phyloP scores from a whole-genome alignment of 2,113 vertebrate genomes.

The Alouatta palliata region DNA sequence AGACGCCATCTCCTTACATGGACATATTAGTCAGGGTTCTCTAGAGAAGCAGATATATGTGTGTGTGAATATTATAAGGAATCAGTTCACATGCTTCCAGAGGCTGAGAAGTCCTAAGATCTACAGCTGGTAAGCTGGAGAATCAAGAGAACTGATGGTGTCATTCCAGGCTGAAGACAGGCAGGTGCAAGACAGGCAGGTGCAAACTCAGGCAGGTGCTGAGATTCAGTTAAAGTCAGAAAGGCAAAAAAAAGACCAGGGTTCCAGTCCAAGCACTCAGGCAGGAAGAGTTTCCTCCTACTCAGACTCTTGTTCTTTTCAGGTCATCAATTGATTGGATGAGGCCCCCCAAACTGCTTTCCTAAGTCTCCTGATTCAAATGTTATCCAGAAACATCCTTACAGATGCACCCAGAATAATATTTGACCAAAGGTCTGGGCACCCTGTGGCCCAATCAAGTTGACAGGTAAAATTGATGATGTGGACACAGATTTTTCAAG shows the following conservation, averaged over 20 bases:
- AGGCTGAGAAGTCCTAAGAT: not conserved
- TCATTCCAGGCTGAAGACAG: not conserved
- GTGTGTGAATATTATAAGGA: not conserved
- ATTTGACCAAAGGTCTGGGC: not conserved
- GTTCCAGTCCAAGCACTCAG: too few relatives aligned
- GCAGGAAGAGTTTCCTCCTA: not conserved
- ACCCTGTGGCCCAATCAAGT: not conserved
- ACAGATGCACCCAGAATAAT: not conserved
- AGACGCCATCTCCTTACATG: not conserved
- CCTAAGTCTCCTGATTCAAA: not conserved
- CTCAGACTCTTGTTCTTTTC: not conserved
- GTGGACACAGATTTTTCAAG: not conserved
- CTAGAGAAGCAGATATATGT: not conserved
- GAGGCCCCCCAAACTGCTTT: not conserved
- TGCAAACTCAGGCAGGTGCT: too few relatives aligned
- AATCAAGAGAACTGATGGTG: not conserved
- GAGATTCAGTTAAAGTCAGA: not conserved
- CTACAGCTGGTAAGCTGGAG: not conserved
- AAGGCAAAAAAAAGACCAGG: not conserved
- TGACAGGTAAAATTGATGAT: not conserved
- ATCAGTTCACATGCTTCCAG: not conserved
- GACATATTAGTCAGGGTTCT: not conserved
- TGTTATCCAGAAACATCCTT: not conserved
- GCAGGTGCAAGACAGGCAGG: too few relatives aligned
- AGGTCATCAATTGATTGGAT: not conserved